Evolutionary conservation across 2,113 vertebrate species (phyloP).

Genomic region (Daboia siamensis): DNA sequence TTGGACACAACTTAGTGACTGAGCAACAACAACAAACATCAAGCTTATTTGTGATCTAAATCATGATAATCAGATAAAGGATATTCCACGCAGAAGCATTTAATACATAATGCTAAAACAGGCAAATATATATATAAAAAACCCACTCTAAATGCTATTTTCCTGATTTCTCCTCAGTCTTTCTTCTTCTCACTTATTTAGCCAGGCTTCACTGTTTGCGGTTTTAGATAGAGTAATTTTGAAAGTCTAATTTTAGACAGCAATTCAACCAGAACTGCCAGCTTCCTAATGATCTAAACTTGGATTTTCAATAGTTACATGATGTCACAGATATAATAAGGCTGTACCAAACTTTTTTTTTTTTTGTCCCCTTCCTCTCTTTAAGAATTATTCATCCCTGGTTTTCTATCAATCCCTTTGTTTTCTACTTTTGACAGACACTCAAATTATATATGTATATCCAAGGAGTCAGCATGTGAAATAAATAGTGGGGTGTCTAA

Average conservation of each 20-base stretch:
- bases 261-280: not conserved
- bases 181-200: not conserved
- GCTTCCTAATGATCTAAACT: not conserved
- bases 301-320: slow-evolving; percentile 11
- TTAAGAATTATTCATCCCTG: slow-evolving; percentile 13
- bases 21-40: not conserved
- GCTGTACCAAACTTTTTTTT: slow-evolving; percentile 10
- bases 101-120: not conserved
- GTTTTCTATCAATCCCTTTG: slow-evolving; percentile 10
- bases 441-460: slow-evolving; percentile 35
- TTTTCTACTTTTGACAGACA: slow-evolving; percentile 43
- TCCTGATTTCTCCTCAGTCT: not conserved
- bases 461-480: slow-evolving; percentile 31
- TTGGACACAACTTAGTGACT: not conserved
- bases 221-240: slow-evolving; percentile 17
- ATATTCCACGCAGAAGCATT: not conserved
- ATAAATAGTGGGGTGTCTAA: slow-evolving; percentile 27
- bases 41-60: not conserved
- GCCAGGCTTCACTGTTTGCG: not conserved
- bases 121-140: not conserved
- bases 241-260: slow-evolving; percentile 6
- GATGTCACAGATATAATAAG: slow-evolving; percentile 6
- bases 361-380: not conserved
- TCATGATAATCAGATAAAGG: not conserved
- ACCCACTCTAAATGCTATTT: not conserved